phyloP scores from a whole-genome alignment of 2,888 invertebrate genomes.

The Kuschelorhynchus macadamiae region DNA sequence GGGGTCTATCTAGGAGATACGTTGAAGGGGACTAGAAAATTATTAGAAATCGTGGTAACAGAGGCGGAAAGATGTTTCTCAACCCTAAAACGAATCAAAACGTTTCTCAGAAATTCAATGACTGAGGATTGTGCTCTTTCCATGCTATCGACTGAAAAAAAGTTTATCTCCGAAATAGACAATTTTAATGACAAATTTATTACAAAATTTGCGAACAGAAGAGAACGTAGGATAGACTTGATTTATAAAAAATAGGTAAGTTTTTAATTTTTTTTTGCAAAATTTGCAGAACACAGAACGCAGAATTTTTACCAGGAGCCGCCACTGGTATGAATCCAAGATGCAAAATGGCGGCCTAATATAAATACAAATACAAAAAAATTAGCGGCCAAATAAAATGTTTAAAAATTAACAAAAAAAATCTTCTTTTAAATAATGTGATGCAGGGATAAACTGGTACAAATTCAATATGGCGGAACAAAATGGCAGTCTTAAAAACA shows the following conservation, averaged over 20 bases:
- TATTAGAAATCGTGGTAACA: conserved; percentile 53
- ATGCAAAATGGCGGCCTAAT: no score
- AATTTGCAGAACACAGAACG: no score
- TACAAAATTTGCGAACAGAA: conserved; percentile 16
- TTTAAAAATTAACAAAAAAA: no score
- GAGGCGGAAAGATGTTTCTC: not conserved
- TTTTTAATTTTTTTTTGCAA: conserved; percentile 3
- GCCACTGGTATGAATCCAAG: no score
- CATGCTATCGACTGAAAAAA: not conserved
- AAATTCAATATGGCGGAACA: no score
- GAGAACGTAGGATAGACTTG: conserved; percentile 12
- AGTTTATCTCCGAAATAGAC: conserved; percentile 12
- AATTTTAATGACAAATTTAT: conserved; percentile 23
- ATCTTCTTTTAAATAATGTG: no score
- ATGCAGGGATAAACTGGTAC: no score
- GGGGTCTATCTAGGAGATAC: no score
- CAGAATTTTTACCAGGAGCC: no score
- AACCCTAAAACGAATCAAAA: not conserved
- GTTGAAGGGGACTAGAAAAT: conserved; percentile 48
- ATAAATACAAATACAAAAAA: no score
- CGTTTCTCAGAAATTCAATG: not conserved
- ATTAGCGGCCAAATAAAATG: no score
- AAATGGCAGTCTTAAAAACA: no score
- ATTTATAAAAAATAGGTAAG: conserved; percentile 11
- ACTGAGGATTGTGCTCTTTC: not conserved